Evolutionary conservation across 1,140 invertebrate species (phyloP), one percentile per base, ranked within the genome.

Genomic region (Homalodisca vitripennis): DNA sequence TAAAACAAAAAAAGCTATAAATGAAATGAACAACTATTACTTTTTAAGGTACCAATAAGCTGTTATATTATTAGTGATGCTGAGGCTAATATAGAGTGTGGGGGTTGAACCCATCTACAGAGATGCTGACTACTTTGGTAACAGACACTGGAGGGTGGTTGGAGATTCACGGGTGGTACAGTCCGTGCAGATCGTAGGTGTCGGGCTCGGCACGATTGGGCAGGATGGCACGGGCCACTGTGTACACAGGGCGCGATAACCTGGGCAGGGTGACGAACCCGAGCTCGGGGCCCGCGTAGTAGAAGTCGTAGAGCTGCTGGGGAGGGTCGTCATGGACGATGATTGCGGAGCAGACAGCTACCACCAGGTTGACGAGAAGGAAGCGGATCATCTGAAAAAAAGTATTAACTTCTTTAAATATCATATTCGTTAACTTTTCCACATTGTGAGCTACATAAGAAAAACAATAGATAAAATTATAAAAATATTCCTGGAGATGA

Each of bases 321-420:
- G 66, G 66, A 14, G 66, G 66, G 51, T 34, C 41, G 47, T 51
- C 66, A 31, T 60, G 2, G 55, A 60, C 55, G 55, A 60, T 60
- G 55, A 60, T 60, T 22, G 55, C 55, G 27, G 14, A 60, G 55
- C 55, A 60, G 48, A 51, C 48, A 13, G 55, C 24, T 24, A 60
- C 14, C 55, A 24, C 13, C 24, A 27, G 14, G 6, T 13, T 6
- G 3, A 30, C 55, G 14, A 60, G 55, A 10, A 24, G 55, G 34
- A 41, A 6, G 22, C 26, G 14, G 10, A 60, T 6, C 55, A 60
- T 60, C 55, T 60, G 55, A 10, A 60, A 27, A n/a, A n/a, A n/a
- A n/a, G n/a, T n/a, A n/a, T n/a, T n/a, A n/a, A n/a, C n/a, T n/a
- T n/a, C n/a, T n/a, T n/a, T n/a, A n/a, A n/a, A n/a, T n/a, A n/a